Evolutionary conservation across 2,797 vertebrate species (phyloP).

Genomic region (Balearica regulorum): DNA sequence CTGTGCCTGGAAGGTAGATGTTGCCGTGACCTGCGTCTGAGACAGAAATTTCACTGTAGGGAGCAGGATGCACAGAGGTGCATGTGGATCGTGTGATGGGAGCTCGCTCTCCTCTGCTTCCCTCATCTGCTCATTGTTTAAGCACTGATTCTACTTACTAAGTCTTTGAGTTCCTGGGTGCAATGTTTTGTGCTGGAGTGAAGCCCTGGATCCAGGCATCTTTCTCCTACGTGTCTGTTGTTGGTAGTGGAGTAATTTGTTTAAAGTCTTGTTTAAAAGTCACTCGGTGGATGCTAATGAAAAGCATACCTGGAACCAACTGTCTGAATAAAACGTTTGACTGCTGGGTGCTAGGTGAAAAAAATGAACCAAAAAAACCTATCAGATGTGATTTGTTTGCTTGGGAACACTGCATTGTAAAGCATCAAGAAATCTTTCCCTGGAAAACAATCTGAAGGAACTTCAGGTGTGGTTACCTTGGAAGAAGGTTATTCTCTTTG

Average conservation of each 20-base stretch:
- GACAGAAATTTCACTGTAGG: background rate
- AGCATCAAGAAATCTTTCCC: background rate
- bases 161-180: background rate
- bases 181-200: background rate
- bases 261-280: background rate
- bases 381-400: background rate
- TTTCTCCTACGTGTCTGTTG: background rate
- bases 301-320: background rate
- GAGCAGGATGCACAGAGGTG: background rate
- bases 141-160: background rate
- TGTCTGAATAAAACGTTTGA: background rate
- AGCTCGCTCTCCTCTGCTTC: background rate
- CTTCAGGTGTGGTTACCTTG: background rate
- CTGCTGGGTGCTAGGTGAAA: background rate
- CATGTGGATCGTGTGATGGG: rapidly evolving
- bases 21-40: background rate
- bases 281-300: background rate
- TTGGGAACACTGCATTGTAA: background rate
- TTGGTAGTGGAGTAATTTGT: background rate
- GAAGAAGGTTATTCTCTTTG: background rate
- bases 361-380: background rate
- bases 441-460: background rate
- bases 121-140: background rate
- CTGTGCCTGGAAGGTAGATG: background rate
- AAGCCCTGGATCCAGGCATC: background rate